These are phyloP conservation scores for Bursaphelenchus okinawaensis DNA, from an alignment of 2,888 invertebrate species.

Conservation along the genomic window DNA sequence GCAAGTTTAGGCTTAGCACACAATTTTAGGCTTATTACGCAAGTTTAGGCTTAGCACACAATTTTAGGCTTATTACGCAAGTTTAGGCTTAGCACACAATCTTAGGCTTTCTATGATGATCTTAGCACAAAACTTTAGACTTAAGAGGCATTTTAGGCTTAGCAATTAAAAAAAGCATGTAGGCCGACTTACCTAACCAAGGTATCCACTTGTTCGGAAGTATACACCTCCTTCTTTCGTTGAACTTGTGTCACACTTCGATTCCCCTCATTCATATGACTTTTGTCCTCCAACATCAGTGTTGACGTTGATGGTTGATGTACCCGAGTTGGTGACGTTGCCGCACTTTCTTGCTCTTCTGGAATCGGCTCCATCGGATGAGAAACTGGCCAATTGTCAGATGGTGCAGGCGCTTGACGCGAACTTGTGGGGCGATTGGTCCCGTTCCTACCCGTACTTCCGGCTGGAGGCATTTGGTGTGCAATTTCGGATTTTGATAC, in stretches of 20 bases:
- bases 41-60: too few species aligned
- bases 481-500: neutral
- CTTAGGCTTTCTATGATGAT: too few species aligned
- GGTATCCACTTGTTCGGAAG: constrained; percentile 54
- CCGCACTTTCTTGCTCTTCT: constrained; percentile 40
- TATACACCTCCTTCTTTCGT: constrained; percentile 47
- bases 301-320: constrained; percentile 13
- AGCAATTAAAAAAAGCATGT: too few species aligned
- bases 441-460: neutral
- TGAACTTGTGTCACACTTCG: constrained; percentile 20
- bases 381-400: neutral
- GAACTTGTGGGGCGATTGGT: neutral
- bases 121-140: too few species aligned
- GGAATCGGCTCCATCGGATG: constrained; percentile 50
- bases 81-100: too few species aligned
- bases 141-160: too few species aligned
- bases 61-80: too few species aligned
- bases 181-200: constrained; percentile 53
- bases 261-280: neutral
- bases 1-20: too few species aligned
- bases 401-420: neutral
- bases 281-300: neutral
- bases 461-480: neutral
- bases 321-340: neutral
- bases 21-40: too few species aligned